These are phyloP conservation scores for Arge pagana DNA, from an alignment of 2,888 invertebrate species.

Conservation along the genomic window DNA sequence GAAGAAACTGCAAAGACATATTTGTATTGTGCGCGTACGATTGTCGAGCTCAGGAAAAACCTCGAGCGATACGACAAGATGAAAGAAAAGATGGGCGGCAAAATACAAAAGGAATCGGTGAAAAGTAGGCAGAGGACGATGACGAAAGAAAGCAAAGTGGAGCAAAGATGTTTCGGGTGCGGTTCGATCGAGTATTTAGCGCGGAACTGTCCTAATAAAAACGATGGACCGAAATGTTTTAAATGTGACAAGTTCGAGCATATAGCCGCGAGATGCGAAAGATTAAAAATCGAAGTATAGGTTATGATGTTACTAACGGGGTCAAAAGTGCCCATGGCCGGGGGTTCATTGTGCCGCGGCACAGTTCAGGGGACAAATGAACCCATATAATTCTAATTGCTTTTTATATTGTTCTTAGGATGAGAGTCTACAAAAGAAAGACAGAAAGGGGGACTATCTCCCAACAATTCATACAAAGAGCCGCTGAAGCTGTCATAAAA, in stretches of 20 bases:
- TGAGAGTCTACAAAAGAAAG: slow-evolving; percentile 1
- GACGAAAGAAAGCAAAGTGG: not conserved
- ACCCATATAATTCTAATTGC: no score
- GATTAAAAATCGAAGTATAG: no score
- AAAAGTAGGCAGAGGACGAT: not conserved
- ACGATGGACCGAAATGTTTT: slow-evolving; percentile 24
- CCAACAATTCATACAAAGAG: not conserved
- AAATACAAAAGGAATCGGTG: not conserved
- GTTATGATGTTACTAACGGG: no score
- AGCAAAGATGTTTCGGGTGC: slow-evolving; percentile 11
- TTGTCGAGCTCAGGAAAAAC: slow-evolving; percentile 9
- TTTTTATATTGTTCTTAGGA: slow-evolving; percentile 1
- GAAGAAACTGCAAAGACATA: not conserved
- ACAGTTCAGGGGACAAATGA: no score
- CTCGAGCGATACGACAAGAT: slow-evolving; percentile 18
- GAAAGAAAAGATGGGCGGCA: slow-evolving; percentile 4
- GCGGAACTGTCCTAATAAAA: slow-evolving; percentile 4
- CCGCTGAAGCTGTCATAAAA: not conserved
- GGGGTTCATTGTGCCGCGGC: no score
- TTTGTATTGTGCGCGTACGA: slow-evolving; percentile 7
- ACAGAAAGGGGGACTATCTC: slow-evolving; percentile 1
- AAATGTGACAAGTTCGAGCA: slow-evolving; percentile 23
- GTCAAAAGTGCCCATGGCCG: no score
- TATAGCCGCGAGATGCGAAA: slow-evolving; percentile 11
- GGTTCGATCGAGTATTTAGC: not conserved